Evolutionary conservation across 2,113 vertebrate genomes (phyloP).

Genomic region (rabbit (Oryctolagus cuniculus)): DNA sequence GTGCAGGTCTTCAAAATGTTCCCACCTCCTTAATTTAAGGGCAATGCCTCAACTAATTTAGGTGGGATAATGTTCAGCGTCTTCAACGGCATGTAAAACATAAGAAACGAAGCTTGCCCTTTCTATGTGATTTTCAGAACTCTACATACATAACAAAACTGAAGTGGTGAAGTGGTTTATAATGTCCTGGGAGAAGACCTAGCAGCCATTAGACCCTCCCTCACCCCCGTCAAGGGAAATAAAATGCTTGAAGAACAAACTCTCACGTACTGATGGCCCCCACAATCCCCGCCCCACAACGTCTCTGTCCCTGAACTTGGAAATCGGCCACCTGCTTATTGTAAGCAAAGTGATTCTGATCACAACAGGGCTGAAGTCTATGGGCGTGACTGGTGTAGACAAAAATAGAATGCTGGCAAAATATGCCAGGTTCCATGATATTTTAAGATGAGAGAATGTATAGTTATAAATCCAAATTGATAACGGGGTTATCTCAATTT

Average conservation of each 20-base stretch:
- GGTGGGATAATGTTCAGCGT: background rate
- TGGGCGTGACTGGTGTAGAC: background rate
- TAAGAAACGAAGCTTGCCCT: background rate
- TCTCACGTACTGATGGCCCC: background rate
- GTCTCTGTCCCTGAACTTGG: background rate
- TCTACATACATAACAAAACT: background rate
- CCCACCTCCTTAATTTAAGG: background rate
- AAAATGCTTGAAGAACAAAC: background rate
- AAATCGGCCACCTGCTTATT: background rate
- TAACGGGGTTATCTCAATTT: constrained; percentile 5
- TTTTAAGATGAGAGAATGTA: background rate
- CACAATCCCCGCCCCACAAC: background rate
- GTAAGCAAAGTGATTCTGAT: background rate
- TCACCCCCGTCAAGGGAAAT: background rate
- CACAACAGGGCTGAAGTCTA: background rate
- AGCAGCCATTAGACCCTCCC: background rate
- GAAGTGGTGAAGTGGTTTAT: background rate
- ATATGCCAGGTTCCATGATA: background rate
- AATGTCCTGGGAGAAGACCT: background rate
- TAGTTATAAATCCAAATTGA: background rate
- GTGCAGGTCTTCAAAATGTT: background rate
- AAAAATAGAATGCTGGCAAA: constrained; percentile 10
- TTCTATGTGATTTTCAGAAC: constrained; percentile 25
- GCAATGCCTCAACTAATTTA: background rate
- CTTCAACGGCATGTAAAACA: background rate